Conservation (phyloP, 1,140 invertebrate species). For the Phymastichus coffea region DNA sequence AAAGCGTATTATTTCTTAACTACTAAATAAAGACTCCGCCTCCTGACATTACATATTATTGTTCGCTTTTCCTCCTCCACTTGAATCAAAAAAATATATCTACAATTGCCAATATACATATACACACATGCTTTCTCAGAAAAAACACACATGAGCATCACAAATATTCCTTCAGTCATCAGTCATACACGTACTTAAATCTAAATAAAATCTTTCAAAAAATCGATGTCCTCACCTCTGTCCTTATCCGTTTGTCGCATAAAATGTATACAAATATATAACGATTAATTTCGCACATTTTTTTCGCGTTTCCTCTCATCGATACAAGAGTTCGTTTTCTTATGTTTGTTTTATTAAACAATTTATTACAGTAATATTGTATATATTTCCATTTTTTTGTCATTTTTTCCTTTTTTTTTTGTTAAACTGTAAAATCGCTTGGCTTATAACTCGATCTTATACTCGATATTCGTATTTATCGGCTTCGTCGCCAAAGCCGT, state of each 20-base stretch:
- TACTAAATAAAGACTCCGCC: background rate
- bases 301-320: slow-evolving; percentile 2
- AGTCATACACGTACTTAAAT: too few species aligned
- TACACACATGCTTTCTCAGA: too few species aligned
- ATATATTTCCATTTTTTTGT: too few species aligned
- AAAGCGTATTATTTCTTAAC: background rate
- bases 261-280: slow-evolving; percentile 10
- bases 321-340: background rate
- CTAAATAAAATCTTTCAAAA: background rate
- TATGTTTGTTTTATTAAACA: too few species aligned
- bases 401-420: background rate
- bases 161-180: too few species aligned
- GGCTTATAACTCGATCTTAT: background rate
- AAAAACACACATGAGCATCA: too few species aligned
- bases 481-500: too few species aligned
- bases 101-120: slow-evolving; percentile 13
- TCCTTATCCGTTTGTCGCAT: background rate
- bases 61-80: background rate
- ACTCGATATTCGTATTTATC: too few species aligned
- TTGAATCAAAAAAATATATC: slow-evolving; percentile 8
- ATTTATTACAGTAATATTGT: too few species aligned
- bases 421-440: background rate
- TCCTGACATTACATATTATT: background rate
- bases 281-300: background rate
- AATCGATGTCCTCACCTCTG: background rate